Conservation (phyloP, 1,140 invertebrate genomes). For the Bombus sibiricus region DNA sequence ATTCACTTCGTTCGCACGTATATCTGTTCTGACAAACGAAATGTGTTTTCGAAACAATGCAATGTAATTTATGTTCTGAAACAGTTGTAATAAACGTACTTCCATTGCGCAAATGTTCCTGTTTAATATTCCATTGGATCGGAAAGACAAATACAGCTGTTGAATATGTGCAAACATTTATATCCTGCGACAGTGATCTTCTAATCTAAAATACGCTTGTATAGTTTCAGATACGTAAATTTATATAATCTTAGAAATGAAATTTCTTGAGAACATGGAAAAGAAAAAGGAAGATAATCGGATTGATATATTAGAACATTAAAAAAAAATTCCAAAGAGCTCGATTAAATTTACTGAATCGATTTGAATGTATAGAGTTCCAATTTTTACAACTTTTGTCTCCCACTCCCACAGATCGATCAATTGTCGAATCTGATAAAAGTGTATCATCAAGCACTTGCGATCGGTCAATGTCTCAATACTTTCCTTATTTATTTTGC, state of each 20-base stretch:
- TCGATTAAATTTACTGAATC: too few relatives aligned
- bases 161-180: background rate
- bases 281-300: background rate
- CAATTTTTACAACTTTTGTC: background rate
- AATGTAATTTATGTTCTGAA: background rate
- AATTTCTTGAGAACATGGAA: background rate
- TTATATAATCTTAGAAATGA: background rate
- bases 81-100: background rate
- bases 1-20: background rate
- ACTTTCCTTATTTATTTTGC: background rate
- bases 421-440: too few relatives aligned
- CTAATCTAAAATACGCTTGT: background rate
- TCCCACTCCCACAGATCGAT: too few relatives aligned
- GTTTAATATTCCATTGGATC: slow-evolving; percentile 1
- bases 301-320: background rate
- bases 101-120: background rate
- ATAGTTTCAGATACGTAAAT: background rate
- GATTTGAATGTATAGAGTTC: background rate
- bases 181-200: background rate
- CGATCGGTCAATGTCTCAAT: background rate
- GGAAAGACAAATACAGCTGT: background rate
- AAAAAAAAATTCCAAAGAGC: too few relatives aligned
- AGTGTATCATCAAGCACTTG: background rate
- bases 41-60: background rate
- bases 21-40: slow-evolving; percentile 1